Conservation (phyloP, 2,113 vertebrate genomes). For the Mesocricetus auratus region DNA sequence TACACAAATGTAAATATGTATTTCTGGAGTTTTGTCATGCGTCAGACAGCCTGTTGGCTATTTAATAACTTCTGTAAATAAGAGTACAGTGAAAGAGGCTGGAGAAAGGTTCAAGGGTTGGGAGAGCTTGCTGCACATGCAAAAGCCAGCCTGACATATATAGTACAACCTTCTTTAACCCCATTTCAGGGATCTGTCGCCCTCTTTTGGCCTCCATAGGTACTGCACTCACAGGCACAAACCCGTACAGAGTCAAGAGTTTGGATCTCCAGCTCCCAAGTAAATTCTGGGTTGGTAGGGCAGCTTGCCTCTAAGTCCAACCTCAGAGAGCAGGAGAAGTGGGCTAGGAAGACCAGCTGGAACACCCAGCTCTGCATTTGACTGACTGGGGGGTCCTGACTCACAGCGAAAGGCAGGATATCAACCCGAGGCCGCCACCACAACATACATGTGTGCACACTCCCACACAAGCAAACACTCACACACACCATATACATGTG, state of each 20-base stretch:
- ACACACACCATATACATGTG: neutral
- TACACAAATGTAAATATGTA: neutral
- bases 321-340: neutral
- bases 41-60: neutral
- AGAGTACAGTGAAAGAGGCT: neutral
- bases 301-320: neutral
- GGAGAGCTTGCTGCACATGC: neutral
- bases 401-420: neutral
- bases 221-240: neutral
- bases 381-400: too few relatives aligned
- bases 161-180: neutral
- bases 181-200: neutral
- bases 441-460: neutral
- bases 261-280: neutral
- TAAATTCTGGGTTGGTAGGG: neutral
- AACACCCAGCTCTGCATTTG: neutral
- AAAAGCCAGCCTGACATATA: neutral
- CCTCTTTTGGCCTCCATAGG: neutral
- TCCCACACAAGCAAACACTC: neutral
- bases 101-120: neutral
- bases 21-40: neutral
- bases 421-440: neutral
- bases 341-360: neutral
- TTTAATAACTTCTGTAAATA: neutral
- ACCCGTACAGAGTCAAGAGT: neutral